phyloP scores from a whole-genome alignment of 1,140 invertebrate species.

The Drosophila erecta region DNA sequence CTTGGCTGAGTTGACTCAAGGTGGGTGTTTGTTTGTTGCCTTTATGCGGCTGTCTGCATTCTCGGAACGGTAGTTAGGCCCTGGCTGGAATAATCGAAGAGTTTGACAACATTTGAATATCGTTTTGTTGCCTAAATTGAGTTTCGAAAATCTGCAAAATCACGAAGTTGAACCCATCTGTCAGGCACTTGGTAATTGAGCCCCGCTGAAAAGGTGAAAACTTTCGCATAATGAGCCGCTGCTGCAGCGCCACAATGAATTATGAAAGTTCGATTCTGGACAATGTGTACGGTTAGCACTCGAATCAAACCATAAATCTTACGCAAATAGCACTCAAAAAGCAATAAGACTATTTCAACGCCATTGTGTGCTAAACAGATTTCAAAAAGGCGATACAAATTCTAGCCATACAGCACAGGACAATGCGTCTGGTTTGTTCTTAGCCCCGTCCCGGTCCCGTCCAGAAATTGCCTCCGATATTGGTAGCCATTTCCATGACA shows the following conservation, averaged over 20 bases:
- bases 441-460: conserved; percentile 3
- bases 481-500: conserved; percentile 57
- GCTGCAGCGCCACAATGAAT: conserved; percentile 18
- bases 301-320: conserved; percentile 75
- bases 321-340: conserved; percentile 81
- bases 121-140: conserved; percentile 61
- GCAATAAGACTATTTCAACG: conserved; percentile 79
- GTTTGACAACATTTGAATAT: conserved; percentile 80
- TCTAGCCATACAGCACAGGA: conserved; percentile 32
- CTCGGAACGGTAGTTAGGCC: conserved; percentile 72
- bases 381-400: conserved; percentile 83
- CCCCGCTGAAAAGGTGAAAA: conserved; percentile 30
- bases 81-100: conserved; percentile 70
- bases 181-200: conserved; percentile 75
- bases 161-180: conserved; percentile 79
- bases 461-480: conserved; percentile 19
- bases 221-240: conserved; percentile 59
- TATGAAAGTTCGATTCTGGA: conserved; percentile 26
- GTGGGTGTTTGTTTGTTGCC: conserved; percentile 39
- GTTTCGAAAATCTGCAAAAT: conserved; percentile 73
- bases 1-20: conserved; percentile 17
- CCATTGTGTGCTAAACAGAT: conserved; percentile 84
- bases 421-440: conserved; percentile 45
- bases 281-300: conserved; percentile 14
- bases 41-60: conserved; percentile 30